Percentiles rank a stretch among this genome's conserved stretches.
Conservation (phyloP, 2,797 vertebrate genomes). For the Acanthurus tractus region DNA sequence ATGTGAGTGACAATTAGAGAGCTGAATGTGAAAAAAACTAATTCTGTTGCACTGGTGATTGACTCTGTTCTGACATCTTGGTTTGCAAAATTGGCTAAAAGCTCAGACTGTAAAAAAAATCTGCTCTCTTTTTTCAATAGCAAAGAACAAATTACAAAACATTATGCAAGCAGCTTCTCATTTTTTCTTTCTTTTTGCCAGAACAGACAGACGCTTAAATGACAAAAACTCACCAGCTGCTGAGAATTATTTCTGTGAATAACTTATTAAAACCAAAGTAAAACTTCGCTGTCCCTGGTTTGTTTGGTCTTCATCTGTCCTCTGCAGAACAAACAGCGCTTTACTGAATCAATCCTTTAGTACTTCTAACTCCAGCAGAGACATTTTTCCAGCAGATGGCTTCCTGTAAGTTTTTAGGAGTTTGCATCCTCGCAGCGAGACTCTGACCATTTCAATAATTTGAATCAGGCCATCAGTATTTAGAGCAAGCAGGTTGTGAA, state of each 20-base stretch:
- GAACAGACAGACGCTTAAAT: neutral
- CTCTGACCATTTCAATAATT: neutral
- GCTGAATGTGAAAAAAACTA: neutral
- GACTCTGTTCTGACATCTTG: constrained; percentile 6
- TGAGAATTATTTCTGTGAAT: neutral
- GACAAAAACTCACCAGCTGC: neutral
- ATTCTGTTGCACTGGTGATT: neutral
- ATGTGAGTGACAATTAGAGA: neutral
- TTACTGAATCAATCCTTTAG: neutral
- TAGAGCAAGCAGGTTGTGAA: neutral
- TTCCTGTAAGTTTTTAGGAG: neutral
- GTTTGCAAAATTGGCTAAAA: neutral
- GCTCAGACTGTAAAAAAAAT: neutral
- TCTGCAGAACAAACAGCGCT: constrained; percentile 5
- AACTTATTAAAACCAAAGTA: neutral
- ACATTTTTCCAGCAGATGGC: neutral
- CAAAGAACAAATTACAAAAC: constrained; percentile 5
- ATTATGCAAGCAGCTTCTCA: neutral
- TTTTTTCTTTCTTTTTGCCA: neutral
- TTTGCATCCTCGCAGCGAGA: neutral
- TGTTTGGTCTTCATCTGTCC: neutral
- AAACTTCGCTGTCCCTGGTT: neutral
- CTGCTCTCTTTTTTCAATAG: neutral
- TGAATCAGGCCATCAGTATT: neutral
- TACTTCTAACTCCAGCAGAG: neutral